Conservation (phyloP, 2,888 invertebrate species). For the Apotomis capreana region DNA sequence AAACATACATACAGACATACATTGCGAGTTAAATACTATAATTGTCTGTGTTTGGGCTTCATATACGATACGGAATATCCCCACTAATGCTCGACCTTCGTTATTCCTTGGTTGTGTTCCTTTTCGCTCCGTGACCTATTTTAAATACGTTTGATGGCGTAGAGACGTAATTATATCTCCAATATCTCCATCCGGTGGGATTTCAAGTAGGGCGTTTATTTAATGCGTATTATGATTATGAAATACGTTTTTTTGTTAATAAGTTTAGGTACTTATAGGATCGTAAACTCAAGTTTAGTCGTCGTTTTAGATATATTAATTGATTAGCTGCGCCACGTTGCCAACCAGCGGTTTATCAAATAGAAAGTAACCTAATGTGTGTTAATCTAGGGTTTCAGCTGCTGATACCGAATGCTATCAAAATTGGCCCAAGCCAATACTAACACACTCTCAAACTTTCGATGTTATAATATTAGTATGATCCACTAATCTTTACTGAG, state of each 20-base stretch:
- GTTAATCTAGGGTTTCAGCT: too few species aligned
- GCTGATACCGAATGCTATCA: too few species aligned
- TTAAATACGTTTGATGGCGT: neutral
- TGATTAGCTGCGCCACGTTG: too few species aligned
- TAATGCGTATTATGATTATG: neutral
- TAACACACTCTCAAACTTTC: too few species aligned
- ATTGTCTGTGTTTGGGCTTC: neutral
- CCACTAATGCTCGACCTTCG: slow-evolving; percentile 9
- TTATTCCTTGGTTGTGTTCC: slow-evolving; percentile 8
- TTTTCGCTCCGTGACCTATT: slow-evolving; percentile 9
- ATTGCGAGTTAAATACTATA: neutral
- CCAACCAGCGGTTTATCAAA: too few species aligned
- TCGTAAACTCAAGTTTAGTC: neutral
- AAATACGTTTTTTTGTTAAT: neutral
- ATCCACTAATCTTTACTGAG: neutral
- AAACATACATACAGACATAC: too few species aligned
- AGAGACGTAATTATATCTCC: neutral
- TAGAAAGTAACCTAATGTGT: too few species aligned
- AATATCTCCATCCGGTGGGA: neutral
- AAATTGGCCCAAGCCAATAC: too few species aligned
- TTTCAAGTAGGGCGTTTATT: neutral
- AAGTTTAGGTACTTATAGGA: neutral
- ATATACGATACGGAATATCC: slow-evolving; percentile 7
- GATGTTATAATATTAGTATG: too few species aligned
- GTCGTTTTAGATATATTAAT: neutral